Evolutionary conservation across 1,140 invertebrate genomes (phyloP).

Genomic region (Chrysoperla carnea): DNA sequence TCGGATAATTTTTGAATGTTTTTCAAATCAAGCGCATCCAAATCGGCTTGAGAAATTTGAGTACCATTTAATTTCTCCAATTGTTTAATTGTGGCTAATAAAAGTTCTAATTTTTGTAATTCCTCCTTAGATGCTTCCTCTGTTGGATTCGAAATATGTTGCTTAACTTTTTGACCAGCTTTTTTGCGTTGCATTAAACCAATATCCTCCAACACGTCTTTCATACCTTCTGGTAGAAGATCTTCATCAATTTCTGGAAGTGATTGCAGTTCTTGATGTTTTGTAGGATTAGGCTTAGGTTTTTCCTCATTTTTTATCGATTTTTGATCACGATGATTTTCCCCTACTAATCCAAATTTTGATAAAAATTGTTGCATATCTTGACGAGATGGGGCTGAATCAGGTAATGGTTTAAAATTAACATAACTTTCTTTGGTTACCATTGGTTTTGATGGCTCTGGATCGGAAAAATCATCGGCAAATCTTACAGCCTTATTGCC

Average conservation of each 20-base stretch:
- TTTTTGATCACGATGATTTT: slow-evolving; percentile 1
- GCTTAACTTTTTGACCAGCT: slow-evolving; percentile 1
- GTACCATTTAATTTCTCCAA: slow-evolving; percentile 24
- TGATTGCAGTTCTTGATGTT: slow-evolving; percentile 2
- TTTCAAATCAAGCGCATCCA: slow-evolving; percentile 15
- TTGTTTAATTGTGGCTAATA: slow-evolving; percentile 19
- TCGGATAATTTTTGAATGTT: slow-evolving; percentile 14
- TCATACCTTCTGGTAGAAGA: slow-evolving; percentile 28
- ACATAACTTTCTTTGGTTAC: slow-evolving; percentile 27
- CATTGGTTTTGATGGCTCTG: slow-evolving; percentile 3
- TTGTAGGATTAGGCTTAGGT: neutral
- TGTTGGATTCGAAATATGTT: slow-evolving; percentile 16
- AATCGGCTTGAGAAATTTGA: slow-evolving; percentile 14
- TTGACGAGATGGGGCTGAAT: slow-evolving; percentile 20
- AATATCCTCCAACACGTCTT: slow-evolving; percentile 28
- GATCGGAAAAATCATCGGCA: slow-evolving; percentile 7
- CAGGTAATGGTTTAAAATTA: slow-evolving; percentile 37
- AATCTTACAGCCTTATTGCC: neutral
- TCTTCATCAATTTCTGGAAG: slow-evolving; percentile 20
- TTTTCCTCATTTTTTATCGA: neutral
- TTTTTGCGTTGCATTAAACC: slow-evolving; percentile 16
- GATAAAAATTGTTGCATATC: slow-evolving; percentile 37
- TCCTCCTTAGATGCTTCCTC: slow-evolving; percentile 20
- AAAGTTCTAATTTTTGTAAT: slow-evolving; percentile 22
- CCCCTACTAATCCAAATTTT: slow-evolving; percentile 30